Evolutionary conservation across 2,113 vertebrate species (phyloP).

Genomic region (Rostratula benghalensis): DNA sequence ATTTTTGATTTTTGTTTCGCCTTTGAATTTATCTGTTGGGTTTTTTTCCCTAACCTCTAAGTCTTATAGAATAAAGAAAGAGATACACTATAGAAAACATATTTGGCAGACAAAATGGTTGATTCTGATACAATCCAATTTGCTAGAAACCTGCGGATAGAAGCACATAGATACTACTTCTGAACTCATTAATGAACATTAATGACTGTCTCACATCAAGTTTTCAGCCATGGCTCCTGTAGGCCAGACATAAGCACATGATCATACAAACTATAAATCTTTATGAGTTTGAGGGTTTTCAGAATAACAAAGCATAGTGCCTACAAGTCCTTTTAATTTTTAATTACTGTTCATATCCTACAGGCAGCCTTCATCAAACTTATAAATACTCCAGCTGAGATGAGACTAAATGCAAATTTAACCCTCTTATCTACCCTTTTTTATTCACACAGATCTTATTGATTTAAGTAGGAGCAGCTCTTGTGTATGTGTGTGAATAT

Average conservation of each 20-base stretch:
- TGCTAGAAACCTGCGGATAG: background rate
- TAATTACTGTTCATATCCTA: background rate
- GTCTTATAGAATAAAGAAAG: background rate
- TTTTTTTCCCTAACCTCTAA: background rate
- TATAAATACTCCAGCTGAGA: background rate
- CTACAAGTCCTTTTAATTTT: background rate
- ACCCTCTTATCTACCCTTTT: background rate
- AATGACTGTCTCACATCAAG: background rate
- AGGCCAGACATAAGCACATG: background rate
- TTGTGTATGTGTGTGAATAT: background rate
- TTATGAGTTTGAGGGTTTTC: background rate
- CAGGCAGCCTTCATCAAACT: background rate
- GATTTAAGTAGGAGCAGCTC: background rate
- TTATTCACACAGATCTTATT: background rate
- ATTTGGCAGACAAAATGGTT: background rate
- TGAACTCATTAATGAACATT: background rate
- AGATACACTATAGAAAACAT: background rate
- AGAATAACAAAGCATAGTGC: background rate
- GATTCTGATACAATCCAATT: background rate
- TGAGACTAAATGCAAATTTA: background rate
- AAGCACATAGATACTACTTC: background rate
- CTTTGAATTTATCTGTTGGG: accelerated
- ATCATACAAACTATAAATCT: background rate
- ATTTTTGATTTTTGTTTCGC: background rate
- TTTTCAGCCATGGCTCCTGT: background rate